Percentiles rank a stretch among this genome's conserved stretches.
phyloP scores from a whole-genome alignment of 1,140 invertebrate species.

The Cotesia glomerata region DNA sequence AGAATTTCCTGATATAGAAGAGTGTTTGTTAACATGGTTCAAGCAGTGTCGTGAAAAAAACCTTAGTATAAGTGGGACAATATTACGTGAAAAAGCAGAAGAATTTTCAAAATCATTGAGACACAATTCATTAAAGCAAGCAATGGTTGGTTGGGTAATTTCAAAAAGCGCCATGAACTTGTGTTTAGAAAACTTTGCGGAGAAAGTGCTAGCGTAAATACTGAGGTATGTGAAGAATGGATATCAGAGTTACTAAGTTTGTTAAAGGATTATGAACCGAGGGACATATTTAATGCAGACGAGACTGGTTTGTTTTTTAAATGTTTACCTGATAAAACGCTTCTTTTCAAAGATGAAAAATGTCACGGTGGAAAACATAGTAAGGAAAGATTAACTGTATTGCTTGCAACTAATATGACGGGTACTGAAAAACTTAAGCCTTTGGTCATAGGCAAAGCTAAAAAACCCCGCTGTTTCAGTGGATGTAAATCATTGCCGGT shows the following conservation, averaged over 20 bases:
- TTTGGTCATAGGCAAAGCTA: constrained; percentile 60
- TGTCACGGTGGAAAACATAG: constrained; percentile 56
- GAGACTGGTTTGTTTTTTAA: constrained; percentile 62
- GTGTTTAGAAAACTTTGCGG: constrained; percentile 46
- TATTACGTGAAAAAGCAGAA: constrained; percentile 49
- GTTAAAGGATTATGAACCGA: constrained; percentile 44
- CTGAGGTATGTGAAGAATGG: constrained; percentile 35
- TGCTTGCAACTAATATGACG: constrained; percentile 55
- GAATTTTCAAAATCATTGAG: constrained; percentile 45
- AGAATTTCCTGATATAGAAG: constrained; percentile 35
- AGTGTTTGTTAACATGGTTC: constrained; percentile 42
- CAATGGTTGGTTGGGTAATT: constrained; percentile 54
- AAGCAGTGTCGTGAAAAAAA: constrained; percentile 46
- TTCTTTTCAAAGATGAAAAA: constrained; percentile 51
- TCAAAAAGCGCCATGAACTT: constrained; percentile 45
- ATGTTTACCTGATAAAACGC: constrained; percentile 55
- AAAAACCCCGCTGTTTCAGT: constrained; percentile 60
- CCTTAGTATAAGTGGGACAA: constrained; percentile 44
- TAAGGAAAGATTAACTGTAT: constrained; percentile 60
- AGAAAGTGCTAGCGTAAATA: constrained; percentile 43
- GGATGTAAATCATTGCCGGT: constrained; percentile 50
- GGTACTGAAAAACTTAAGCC: constrained; percentile 59
- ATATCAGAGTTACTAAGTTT: constrained; percentile 27
- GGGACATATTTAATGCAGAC: constrained; percentile 61
- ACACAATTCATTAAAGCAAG: constrained; percentile 44